Percentiles rank a stretch among this genome's conserved stretches.
Conservation (phyloP, 1,140 invertebrate genomes). For the Spodoptera litura region DNA sequence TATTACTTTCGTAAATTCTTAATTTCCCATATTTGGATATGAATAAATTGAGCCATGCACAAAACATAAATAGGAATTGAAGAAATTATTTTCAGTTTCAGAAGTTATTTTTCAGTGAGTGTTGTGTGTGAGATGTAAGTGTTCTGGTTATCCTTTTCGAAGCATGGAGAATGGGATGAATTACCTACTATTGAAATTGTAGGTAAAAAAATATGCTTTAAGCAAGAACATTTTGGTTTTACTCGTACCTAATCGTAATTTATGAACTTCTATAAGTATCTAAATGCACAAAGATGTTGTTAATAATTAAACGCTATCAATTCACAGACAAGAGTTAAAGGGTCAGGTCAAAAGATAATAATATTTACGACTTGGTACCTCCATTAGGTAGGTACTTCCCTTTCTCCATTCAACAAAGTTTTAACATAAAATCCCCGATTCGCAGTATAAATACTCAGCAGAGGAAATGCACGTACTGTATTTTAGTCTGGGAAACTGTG, state of each 20-base stretch:
- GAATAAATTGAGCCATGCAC: not conserved
- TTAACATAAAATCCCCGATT: not conserved
- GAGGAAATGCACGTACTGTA: not conserved
- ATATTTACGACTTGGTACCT: too few relatives aligned
- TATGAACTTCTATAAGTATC: not conserved
- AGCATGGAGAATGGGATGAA: too few relatives aligned
- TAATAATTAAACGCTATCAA: too few relatives aligned
- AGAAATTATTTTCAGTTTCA: not conserved
- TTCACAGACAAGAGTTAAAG: not conserved
- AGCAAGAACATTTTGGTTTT: too few relatives aligned
- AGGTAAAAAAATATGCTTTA: too few relatives aligned
- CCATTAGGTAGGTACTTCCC: not conserved
- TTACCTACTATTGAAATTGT: too few relatives aligned
- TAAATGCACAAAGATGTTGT: too few relatives aligned
- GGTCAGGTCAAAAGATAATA: conserved; percentile 9
- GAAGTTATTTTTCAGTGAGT: not conserved
- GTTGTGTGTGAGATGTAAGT: too few relatives aligned
- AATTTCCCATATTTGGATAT: too few relatives aligned
- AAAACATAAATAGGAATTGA: too few relatives aligned
- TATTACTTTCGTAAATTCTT: not conserved
- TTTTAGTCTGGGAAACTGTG: not conserved
- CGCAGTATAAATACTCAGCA: conserved; percentile 5
- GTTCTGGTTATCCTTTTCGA: too few relatives aligned
- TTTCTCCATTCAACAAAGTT: conserved; percentile 2
- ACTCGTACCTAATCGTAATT: not conserved